Evolutionary conservation across 64 coral and sea anemone genomes (phyloP), one percentile per base, ranked within the genome.

Genomic region (Dendrophyllia cribrosa): DNA sequence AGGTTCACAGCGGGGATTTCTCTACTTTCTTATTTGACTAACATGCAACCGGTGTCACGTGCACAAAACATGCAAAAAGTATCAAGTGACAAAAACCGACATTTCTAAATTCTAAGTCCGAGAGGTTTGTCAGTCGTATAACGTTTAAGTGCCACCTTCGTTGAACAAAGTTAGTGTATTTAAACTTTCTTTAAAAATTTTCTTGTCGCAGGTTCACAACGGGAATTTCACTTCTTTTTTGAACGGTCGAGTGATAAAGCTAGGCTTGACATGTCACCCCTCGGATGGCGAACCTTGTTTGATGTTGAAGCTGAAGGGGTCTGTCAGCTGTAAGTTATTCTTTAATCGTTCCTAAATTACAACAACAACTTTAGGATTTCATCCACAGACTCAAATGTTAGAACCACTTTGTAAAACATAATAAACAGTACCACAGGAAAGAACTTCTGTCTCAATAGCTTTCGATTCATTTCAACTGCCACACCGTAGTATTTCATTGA

Each of bases 221-320:
- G 15, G 7, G 20, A 82, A 82, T 46, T 20, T 64, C 11, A 65
- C 78, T 10, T 14, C 78, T 64, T 82, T 82, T 45, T 26, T 82
- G 15, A 82, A 82, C 26, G 78, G 78, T 4, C 26, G 59, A 19
- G 58, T 82, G 14, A 64, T 82, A 45, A 82, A 64, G 43, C 78
- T 82, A 34, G 59, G 78, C 15, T 64, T 82, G 59, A 82, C 78
- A 4, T 82, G 78, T 59, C 78, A 3, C 34, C 58, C 78, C 4
- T 16, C 78, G 6, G 43, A 17, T 61, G 78, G 59, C 1, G 19
- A 82, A 21, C 58, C 78, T 7, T 82, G 78, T 64, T 82, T 82
- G 78, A 11, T 82, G 22, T 82, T 82, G 15, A 82, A 82, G 46
- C 59, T 82, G 0, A 82, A 20, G 4, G 78, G 78, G 64, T 62